Percentiles rank a stretch among this genome's conserved stretches.
Evolutionary conservation across 2,797 vertebrate genomes (phyloP).

Genomic region (Arremon brunneinucha): DNA sequence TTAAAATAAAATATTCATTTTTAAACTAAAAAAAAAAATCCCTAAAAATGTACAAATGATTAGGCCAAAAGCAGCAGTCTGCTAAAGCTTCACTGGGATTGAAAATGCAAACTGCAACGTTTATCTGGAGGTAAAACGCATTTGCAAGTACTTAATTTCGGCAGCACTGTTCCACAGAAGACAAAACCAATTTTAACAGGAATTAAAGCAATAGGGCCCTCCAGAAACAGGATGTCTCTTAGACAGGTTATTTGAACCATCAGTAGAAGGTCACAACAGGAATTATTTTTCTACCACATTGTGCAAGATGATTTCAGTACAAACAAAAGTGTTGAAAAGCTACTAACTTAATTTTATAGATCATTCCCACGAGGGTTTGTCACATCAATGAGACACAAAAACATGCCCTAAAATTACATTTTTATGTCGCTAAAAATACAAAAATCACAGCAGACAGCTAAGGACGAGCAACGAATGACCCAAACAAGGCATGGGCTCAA

Average conservation of each 20-base stretch:
- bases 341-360: background rate
- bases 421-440: background rate
- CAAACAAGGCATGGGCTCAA: accelerated
- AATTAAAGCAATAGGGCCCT: constrained; percentile 51
- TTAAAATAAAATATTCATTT: constrained; percentile 63
- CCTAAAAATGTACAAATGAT: constrained; percentile 39
- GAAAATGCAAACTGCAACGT: constrained; percentile 40
- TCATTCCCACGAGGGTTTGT: background rate
- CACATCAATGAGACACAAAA: background rate
- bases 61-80: constrained; percentile 51
- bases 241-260: constrained; percentile 56
- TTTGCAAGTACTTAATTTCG: constrained; percentile 62
- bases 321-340: constrained; percentile 27
- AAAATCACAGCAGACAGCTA: background rate
- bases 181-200: constrained; percentile 49
- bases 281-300: constrained; percentile 29
- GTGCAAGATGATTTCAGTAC: background rate
- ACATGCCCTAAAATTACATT: background rate
- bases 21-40: constrained; percentile 5
- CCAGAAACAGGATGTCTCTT: constrained; percentile 51
- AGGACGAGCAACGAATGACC: background rate
- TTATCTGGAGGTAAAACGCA: constrained; percentile 60
- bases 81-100: constrained; percentile 37
- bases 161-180: constrained; percentile 32
- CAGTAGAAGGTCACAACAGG: constrained; percentile 31